Evolutionary conservation across 37 sponge, comb jelly and placozoan genomes (phyloP).

Genomic region (Lycopodina hypogea): DNA sequence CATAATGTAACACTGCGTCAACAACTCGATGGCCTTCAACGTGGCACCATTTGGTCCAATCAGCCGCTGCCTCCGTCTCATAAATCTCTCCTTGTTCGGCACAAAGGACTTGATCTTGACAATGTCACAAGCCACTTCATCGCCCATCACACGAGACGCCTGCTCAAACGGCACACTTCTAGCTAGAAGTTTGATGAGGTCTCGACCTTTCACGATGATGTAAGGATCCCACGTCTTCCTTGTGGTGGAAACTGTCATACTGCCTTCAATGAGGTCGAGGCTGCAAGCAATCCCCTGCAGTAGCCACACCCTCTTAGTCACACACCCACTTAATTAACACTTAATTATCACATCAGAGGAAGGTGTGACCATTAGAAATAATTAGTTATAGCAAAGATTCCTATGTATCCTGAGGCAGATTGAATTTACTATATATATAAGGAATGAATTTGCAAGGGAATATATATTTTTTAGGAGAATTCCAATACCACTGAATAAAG

Average conservation of each 20-base stretch:
- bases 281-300: constrained; percentile 71
- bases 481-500: too few species aligned
- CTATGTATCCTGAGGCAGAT: too few species aligned
- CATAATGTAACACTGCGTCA: constrained; percentile 94
- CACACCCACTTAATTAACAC: background rate
- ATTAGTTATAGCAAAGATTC: background rate
- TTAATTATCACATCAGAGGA: too few species aligned
- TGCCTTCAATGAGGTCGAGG: constrained; percentile 95
- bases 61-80: constrained; percentile 87
- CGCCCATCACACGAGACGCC: constrained; percentile 76
- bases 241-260: constrained; percentile 93
- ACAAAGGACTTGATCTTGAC: constrained; percentile 94
- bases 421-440: too few species aligned
- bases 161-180: constrained; percentile 97
- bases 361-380: too few species aligned
- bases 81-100: constrained; percentile 96
- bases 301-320: background rate
- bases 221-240: constrained; percentile 98
- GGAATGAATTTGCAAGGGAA: too few species aligned
- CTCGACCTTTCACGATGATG: constrained; percentile 92
- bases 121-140: constrained; percentile 87
- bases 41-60: constrained; percentile 96
- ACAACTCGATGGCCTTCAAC: constrained; percentile 91
- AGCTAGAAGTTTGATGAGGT: constrained; percentile 94
- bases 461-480: too few species aligned